phyloP scores from a whole-genome alignment of 2,797 vertebrate genomes.

The Euthynnus affinis region DNA sequence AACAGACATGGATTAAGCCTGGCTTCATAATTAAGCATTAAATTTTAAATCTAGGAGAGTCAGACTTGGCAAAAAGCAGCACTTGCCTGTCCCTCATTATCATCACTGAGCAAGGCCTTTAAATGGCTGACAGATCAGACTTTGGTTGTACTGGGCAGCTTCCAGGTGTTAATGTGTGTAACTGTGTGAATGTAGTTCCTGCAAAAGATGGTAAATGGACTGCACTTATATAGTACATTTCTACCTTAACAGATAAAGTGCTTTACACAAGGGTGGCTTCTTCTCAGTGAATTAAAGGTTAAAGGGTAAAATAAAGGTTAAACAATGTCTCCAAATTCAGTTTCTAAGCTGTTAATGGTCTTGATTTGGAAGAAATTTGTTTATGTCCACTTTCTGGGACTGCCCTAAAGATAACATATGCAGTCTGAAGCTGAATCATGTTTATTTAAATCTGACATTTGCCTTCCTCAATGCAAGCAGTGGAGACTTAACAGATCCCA shows the following conservation, averaged over 20 bases:
- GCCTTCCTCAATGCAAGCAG: slow-evolving; percentile 54
- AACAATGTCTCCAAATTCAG: slow-evolving; percentile 14
- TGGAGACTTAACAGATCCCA: slow-evolving; percentile 62
- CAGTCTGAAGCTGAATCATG: slow-evolving; percentile 36
- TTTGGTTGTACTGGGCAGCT: too few relatives aligned
- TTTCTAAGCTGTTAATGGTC: slow-evolving; percentile 9
- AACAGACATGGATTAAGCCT: slow-evolving; percentile 26
- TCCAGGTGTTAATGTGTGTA: too few relatives aligned
- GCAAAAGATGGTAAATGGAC: too few relatives aligned
- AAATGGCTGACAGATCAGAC: too few relatives aligned
- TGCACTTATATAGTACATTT: too few relatives aligned
- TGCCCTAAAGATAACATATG: slow-evolving; percentile 42
- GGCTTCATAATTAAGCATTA: slow-evolving; percentile 3
- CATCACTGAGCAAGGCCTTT: too few relatives aligned
- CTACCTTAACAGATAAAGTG: too few relatives aligned
- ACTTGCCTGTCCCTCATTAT: too few relatives aligned
- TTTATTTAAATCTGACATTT: slow-evolving; percentile 72
- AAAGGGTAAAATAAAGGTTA: not conserved
- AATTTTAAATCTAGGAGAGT: not conserved
- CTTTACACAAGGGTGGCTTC: too few relatives aligned
- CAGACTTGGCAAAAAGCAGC: too few relatives aligned
- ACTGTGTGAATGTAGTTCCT: too few relatives aligned
- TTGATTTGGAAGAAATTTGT: slow-evolving; percentile 20
- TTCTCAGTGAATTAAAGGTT: too few relatives aligned
- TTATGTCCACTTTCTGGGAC: slow-evolving; percentile 26